Evolutionary conservation across 2,113 vertebrate species (phyloP), one percentile per base, ranked within the genome.

Genomic region (Sakesphorus luctuosus): DNA sequence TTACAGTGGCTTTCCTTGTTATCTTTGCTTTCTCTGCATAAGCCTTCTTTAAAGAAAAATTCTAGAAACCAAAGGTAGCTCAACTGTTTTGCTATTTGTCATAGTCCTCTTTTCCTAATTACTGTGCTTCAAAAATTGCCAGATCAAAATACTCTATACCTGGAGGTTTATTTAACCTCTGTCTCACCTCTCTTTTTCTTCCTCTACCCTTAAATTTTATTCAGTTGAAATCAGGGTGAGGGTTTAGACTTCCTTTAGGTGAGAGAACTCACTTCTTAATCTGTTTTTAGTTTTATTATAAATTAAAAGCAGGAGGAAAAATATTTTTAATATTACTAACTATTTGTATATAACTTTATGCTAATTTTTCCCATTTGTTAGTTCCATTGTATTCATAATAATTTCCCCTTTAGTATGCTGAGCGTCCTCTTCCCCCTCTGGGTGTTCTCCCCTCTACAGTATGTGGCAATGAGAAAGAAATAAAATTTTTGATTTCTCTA

Each of bases 401-500:
- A n/a, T 76, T 91, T 77, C 18, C 5, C 24, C 49, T 73, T 76
- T 26, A 62, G 21, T 49, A 38, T 43, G 16, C 23, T 56, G 18
- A 72, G 38, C 5, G 3, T 68, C 35, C 31, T 79, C 0, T 0
- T 52, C 24, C 19, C 83, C 12, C 24, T 84, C 46, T 46, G 17
- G 7, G 6, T 46, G 15, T 67, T 85, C 18, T 87, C 4, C 8
- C 18, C 31, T 66, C 33, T 74, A 25, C 16, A 17, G 28, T 33
- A 10, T 28, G 13, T 63, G 38, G 8, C 0, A 0, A 24, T 43
- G 18, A 59, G 8, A 74, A 87, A 80, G 3, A 85, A 84, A 40
- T 15, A 23, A 25, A 47, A 24, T 62, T 74, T 83, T 15, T 11
- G 3, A 10, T 59, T 84, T 66, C 47, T 74, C 16, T 68, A 13